Percentiles rank a stretch among this genome's conserved stretches.
Conservation (phyloP, 2,113 vertebrate genomes). For the Tragulus kanchil region DNA sequence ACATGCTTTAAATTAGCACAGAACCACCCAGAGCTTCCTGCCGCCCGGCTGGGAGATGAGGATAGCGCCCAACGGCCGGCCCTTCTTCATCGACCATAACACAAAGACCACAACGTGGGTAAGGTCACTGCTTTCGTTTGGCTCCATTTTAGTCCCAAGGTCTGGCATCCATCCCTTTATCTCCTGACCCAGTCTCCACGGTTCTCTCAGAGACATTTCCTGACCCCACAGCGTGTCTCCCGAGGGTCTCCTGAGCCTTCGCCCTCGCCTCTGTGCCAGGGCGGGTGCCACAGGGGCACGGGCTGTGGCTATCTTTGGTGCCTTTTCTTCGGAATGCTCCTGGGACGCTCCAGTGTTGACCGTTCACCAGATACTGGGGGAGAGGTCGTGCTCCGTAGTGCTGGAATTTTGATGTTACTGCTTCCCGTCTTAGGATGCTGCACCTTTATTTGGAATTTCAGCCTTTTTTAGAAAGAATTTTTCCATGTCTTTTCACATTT, state of each 20-base stretch:
- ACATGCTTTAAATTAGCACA: conserved; percentile 86
- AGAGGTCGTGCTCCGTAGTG: rapidly evolving
- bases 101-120: conserved; percentile 98
- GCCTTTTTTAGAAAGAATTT: background rate
- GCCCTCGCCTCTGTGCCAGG: rapidly evolving
- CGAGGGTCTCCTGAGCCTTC: background rate
- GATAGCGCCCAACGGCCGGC: conserved; percentile 97
- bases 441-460: background rate
- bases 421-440: background rate
- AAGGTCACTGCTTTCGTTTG: conserved; percentile 82
- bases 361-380: rapidly evolving
- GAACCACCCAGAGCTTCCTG: conserved; percentile 96
- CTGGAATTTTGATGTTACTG: background rate
- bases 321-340: background rate
- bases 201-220: background rate
- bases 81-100: conserved; percentile 99
- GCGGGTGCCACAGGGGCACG: rapidly evolving
- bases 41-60: conserved; percentile 99
- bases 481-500: background rate
- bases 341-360: background rate
- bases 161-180: background rate
- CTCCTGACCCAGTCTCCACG: background rate
- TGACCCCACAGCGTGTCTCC: background rate
- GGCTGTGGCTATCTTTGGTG: no score
- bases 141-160: background rate